A percentile compares a stretch with the other conserved stretches of the same genome.
phyloP scores from a whole-genome alignment of 2,888 invertebrate genomes.

The Nephrotoma flavescens region DNA sequence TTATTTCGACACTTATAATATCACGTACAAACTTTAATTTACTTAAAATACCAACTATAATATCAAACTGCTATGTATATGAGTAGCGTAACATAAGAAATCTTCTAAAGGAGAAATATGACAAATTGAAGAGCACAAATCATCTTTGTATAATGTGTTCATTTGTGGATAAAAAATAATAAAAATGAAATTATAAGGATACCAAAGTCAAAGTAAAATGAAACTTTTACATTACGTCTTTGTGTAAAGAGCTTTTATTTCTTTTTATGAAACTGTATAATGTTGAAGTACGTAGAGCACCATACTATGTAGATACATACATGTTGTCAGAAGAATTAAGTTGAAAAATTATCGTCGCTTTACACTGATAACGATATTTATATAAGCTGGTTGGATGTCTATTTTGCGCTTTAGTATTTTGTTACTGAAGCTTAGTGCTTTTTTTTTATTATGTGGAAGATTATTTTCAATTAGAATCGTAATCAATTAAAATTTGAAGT shows the following conservation, averaged over 20 bases:
- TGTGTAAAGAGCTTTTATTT: not conserved
- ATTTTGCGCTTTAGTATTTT: not conserved
- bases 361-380: not conserved
- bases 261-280: too few relatives aligned
- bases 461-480: not conserved
- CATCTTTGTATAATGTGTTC: not conserved
- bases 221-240: not conserved
- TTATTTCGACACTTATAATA: too few relatives aligned
- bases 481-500: not conserved
- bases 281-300: too few relatives aligned
- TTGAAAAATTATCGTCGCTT: not conserved
- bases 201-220: too few relatives aligned
- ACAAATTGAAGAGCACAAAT: too few relatives aligned
- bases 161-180: not conserved
- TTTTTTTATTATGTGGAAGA: not conserved
- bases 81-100: not conserved
- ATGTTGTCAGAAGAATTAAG: too few relatives aligned
- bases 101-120: not conserved
- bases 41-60: too few relatives aligned
- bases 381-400: not conserved
- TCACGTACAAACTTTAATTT: too few relatives aligned
- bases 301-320: too few relatives aligned
- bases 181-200: not conserved
- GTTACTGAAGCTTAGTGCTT: not conserved
- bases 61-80: not conserved